phyloP scores from a whole-genome alignment of 2,888 invertebrate genomes.

The Cosmopolites sordidus region DNA sequence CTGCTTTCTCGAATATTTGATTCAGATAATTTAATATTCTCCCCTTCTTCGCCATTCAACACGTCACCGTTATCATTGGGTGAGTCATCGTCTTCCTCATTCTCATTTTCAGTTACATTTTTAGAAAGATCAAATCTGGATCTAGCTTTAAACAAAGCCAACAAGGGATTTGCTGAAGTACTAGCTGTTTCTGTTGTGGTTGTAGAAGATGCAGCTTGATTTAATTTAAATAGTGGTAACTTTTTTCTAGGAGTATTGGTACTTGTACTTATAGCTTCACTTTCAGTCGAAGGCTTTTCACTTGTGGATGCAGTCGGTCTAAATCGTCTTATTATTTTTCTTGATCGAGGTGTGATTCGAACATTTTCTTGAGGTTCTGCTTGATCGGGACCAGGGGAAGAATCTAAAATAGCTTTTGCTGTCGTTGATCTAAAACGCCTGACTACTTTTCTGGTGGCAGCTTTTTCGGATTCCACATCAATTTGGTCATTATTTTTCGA shows the following conservation, averaged over 20 bases:
- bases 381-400: neutral
- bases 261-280: neutral
- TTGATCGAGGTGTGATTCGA: constrained; percentile 19
- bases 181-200: neutral
- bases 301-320: constrained; percentile 27
- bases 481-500: constrained; percentile 26
- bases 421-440: constrained; percentile 27
- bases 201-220: constrained; percentile 11
- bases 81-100: constrained; percentile 30
- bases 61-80: constrained; percentile 32
- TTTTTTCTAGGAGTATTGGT: constrained; percentile 15
- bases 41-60: constrained; percentile 40
- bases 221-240: constrained; percentile 13
- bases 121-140: constrained; percentile 18
- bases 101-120: constrained; percentile 13
- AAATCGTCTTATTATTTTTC: constrained; percentile 35
- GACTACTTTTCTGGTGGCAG: constrained; percentile 16
- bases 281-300: neutral
- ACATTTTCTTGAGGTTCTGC: neutral
- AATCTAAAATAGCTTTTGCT: neutral
- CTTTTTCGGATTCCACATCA: constrained; percentile 28
- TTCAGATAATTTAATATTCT: constrained; percentile 48
- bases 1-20: constrained; percentile 47
- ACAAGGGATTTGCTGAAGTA: constrained; percentile 10
- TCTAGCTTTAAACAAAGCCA: constrained; percentile 10